phyloP scores from a whole-genome alignment of 1,140 invertebrate genomes.

The Phymorhynchus buccinoides region DNA sequence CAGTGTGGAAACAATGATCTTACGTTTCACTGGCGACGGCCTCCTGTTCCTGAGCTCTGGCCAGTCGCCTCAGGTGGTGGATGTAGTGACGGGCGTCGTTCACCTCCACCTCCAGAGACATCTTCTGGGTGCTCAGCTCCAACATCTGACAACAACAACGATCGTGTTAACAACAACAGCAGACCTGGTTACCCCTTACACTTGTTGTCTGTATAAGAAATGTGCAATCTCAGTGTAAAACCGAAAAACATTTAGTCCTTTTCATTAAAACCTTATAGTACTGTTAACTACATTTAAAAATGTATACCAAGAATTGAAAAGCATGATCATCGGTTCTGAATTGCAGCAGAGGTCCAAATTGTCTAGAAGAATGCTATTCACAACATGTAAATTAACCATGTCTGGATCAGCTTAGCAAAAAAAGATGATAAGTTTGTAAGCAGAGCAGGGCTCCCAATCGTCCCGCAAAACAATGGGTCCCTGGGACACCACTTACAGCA shows the following conservation, averaged over 20 bases:
- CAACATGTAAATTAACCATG: too few species aligned
- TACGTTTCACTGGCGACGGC: conserved; percentile 61
- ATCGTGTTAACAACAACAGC: not conserved
- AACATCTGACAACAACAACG: conserved; percentile 53
- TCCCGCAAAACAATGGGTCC: too few species aligned
- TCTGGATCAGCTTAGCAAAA: too few species aligned
- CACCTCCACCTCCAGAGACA: conserved; percentile 56
- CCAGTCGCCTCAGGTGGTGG: conserved; percentile 60
- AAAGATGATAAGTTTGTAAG: too few species aligned
- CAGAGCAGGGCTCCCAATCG: too few species aligned
- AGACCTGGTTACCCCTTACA: not conserved
- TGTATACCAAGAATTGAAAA: too few species aligned
- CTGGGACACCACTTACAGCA: not conserved
- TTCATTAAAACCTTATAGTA: too few species aligned
- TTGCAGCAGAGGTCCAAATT: too few species aligned
- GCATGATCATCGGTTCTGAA: too few species aligned
- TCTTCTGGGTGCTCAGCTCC: conserved; percentile 50
- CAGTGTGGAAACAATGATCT: not conserved
- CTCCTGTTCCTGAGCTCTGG: conserved; percentile 61
- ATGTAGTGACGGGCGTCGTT: conserved; percentile 56
- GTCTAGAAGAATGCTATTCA: too few species aligned
- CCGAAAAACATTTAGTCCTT: not conserved
- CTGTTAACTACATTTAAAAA: too few species aligned
- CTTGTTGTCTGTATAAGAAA: not conserved
- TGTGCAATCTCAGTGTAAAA: not conserved